Conservation (phyloP, 2,797 vertebrate species). For the Lithobates sylvaticus region DNA sequence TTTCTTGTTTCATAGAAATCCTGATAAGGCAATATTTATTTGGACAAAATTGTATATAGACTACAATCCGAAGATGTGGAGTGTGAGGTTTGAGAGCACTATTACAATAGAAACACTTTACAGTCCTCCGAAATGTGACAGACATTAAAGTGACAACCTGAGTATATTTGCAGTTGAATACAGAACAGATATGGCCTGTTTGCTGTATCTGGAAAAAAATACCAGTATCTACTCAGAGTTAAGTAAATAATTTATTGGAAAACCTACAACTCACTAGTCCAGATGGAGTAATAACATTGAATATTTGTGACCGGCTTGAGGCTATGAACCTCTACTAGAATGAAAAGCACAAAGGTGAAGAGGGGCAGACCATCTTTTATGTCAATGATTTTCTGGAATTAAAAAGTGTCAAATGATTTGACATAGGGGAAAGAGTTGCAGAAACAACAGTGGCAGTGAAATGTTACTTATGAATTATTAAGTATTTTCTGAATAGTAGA, state of each 20-base stretch:
- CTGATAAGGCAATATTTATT: too few species aligned
- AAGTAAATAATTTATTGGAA: background rate
- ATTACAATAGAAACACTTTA: too few species aligned
- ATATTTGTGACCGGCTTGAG: background rate
- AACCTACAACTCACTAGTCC: background rate
- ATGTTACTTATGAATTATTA: slow-evolving; percentile 46
- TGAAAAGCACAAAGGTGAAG: slow-evolving; percentile 11
- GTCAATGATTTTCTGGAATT: slow-evolving; percentile 16
- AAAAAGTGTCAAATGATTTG: slow-evolving; percentile 43
- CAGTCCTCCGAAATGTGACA: too few species aligned
- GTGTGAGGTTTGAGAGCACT: too few species aligned
- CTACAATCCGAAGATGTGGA: too few species aligned
- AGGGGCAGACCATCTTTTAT: slow-evolving; percentile 10
- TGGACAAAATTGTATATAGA: too few species aligned
- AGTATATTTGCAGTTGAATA: background rate
- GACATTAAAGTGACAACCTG: background rate
- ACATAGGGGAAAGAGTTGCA: slow-evolving; percentile 19
- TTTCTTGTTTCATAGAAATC: too few species aligned
- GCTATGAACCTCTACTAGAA: background rate
- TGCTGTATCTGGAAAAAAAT: too few species aligned
- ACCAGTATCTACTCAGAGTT: too few species aligned
- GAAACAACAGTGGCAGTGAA: slow-evolving; percentile 37
- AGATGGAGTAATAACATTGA: background rate
- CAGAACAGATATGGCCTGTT: too few species aligned
- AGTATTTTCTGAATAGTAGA: slow-evolving; percentile 45